Evolutionary conservation across 2,113 vertebrate species (phyloP), one percentile per base, ranked within the genome.

Genomic region (Silurus glanis): DNA sequence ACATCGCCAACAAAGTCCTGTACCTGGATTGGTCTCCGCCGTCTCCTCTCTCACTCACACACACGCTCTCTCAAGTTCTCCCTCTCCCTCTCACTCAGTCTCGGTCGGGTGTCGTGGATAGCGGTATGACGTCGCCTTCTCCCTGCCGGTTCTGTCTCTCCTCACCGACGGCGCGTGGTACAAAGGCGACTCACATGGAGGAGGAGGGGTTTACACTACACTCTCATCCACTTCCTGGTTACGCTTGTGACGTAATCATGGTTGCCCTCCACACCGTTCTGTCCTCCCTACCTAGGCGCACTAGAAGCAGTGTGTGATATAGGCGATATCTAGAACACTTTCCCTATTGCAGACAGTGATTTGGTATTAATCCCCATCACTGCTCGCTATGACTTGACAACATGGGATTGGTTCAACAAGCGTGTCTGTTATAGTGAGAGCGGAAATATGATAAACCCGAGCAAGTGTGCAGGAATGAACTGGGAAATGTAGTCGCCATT

Each of bases 11-110:
- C 2, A 19, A 9, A 51, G 6, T n/a, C 21, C 86, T n/a, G 82
- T 93, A 95, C 94, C 94, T 94, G 92, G 91, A 92, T 92, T 92
- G 89, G 92, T 93, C 94, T 94, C 94, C 94, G 91, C 95, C 51
- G 93, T 67, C 93, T 93, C 94, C 92, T 82, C 89, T 3, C 58
- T 16, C 58, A 17, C 17, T 1, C 37, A 37, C 37, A 37, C 37
- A 37, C 37, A 19, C 59, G 59, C 62, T 9, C 62, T 61, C 59
- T 62, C 59, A 1, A 17, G 19, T 6, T 62, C 59, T 23, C 19
- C 21, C 59, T 6, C 59, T 7, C 59, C 21, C 59, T 16, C 28
- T 19, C 37, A 4, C 37, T 55, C 13, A 21, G 2, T 3, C 21
- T 25, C 74, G 23, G 19, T 25, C 74, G 49, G 91, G 92, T 91